Conservation (phyloP, 2,113 vertebrate species). For the Labeo catla region DNA sequence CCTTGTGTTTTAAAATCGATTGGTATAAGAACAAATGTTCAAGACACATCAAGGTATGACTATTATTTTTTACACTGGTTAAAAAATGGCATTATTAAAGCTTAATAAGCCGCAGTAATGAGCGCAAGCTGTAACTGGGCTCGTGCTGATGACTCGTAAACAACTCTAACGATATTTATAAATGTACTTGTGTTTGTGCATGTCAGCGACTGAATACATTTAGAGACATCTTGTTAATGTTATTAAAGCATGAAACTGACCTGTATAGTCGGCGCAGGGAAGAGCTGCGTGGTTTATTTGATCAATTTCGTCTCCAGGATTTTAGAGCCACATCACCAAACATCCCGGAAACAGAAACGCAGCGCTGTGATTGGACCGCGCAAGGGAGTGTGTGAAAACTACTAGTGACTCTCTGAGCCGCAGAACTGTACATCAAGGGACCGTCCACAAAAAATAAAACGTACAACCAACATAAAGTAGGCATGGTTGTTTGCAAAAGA, state of each 20-base stretch:
- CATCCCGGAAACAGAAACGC: constrained; percentile 76
- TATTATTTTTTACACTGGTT: neutral
- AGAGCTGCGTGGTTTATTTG: constrained; percentile 62
- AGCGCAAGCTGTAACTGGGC: neutral
- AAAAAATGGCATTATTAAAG: neutral
- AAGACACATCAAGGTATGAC: constrained; percentile 30
- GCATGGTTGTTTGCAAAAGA: neutral
- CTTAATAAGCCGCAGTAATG: neutral
- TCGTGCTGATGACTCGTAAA: constrained; percentile 54
- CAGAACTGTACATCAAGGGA: neutral
- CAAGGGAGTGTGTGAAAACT: constrained; percentile 65
- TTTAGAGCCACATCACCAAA: constrained; percentile 82
- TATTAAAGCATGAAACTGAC: constrained; percentile 61
- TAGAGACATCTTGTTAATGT: neutral
- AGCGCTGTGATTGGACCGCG: constrained; percentile 71
- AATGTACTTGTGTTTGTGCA: neutral
- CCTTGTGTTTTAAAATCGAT: neutral
- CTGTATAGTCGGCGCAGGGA: constrained; percentile 61
- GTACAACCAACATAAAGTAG: neutral
- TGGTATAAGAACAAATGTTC: neutral
- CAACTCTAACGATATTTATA: constrained; percentile 35
- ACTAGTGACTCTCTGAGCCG: neutral
- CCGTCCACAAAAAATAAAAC: neutral
- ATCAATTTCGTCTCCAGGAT: constrained; percentile 70
- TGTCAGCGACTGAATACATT: neutral